Evolutionary conservation across 2,888 invertebrate species (phyloP), one percentile per base, ranked within the genome.

Genomic region (Cerceris ruficornis): DNA sequence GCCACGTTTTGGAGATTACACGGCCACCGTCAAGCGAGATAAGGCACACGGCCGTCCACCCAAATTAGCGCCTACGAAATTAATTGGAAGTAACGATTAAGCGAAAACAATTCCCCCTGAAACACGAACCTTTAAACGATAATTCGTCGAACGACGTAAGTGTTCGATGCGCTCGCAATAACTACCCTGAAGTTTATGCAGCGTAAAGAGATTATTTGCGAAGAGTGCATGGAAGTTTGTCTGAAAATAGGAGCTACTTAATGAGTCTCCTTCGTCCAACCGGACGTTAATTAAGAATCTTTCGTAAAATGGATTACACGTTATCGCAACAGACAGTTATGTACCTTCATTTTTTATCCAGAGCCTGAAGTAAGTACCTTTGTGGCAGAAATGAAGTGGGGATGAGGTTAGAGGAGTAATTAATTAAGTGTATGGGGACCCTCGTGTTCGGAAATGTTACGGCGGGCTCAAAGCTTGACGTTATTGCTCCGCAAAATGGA

Each of bases 351-450:
- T 71, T 78, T 82, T 75, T 72, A 55, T 42, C 49, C 28, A 15
- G 50, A 52, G 17, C 52, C 55, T 49, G 9, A 55, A 39, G 43
- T 52, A 15, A 61, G n/a, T n/a, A 7, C 15, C 50, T 41, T 46
- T 43, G 54, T 66, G 57, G 64, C n/a, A 57, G 11, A 58, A 13
- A 15, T 39, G 43, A 52, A 42, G 58, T 50, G 52, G 52, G 54
- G 39, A 6, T 7, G 28, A 50, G 58, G 39, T 41, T 49, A 70
- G 68, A 68, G 70, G 50, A 75, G 80, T 88, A 88, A 89, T 89
- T 89, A 89, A 89, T 89, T 89, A 89, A 87, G 86, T 87, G 87
- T 73, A 84, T 82, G 81, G 75, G 4, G 69, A 80, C 72, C 66
- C 77, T 79, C 74, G 85, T 83, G 80, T 78, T 83, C 81, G 84